Conservation (phyloP, 1,140 invertebrate genomes). For the Orussus abietinus region DNA sequence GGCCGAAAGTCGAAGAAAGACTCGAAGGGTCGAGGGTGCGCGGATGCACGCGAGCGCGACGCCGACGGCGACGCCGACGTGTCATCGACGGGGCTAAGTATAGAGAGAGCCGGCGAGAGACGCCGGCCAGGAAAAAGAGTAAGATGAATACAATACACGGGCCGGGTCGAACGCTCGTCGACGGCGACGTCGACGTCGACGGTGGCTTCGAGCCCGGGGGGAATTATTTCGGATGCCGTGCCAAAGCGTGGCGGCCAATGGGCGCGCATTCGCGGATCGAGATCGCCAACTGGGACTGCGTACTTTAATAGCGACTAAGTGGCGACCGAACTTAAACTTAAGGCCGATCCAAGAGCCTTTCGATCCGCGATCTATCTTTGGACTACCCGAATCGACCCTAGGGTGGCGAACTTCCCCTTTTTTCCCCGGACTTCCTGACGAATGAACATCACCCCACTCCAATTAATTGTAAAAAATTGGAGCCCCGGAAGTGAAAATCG, state of each 20-base stretch:
- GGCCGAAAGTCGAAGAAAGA: no score
- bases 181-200: neutral
- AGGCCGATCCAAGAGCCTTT: no score
- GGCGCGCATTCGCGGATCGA: neutral
- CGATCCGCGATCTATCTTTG: no score
- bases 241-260: conserved; percentile 7
- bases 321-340: no score
- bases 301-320: no score
- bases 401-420: no score
- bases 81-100: conserved; percentile 16
- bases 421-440: no score
- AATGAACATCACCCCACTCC: no score
- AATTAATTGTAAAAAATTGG: no score
- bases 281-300: conserved; percentile 5
- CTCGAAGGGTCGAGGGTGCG: conserved; percentile 10
- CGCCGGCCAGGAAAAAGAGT: conserved; percentile 1
- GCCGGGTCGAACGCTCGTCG: neutral
- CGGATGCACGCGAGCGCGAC: conserved; percentile 7
- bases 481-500: no score
- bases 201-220: conserved; percentile 8
- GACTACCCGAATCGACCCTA: no score
- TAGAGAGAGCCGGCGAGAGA: conserved; percentile 11
- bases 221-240: conserved; percentile 8
- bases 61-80: conserved; percentile 3
- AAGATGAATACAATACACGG: conserved; percentile 24